These are phyloP conservation scores for Rhagium mordax DNA, from an alignment of 2,888 invertebrate species.

Conservation along the genomic window DNA sequence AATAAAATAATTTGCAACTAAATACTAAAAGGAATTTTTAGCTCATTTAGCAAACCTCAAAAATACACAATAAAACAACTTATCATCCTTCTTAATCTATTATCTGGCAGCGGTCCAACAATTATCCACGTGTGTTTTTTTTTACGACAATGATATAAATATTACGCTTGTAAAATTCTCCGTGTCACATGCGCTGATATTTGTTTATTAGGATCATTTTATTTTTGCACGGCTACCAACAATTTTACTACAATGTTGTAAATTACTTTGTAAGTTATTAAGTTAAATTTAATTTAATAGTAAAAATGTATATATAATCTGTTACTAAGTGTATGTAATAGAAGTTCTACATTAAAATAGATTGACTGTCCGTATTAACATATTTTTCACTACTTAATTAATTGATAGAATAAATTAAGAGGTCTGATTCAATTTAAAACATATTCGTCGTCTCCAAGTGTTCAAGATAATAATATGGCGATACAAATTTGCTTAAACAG, in stretches of 20 bases:
- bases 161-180: slow-evolving; percentile 29
- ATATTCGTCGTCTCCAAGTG: not conserved
- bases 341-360: not conserved
- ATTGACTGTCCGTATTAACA: not conserved
- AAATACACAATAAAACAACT: slow-evolving; percentile 25
- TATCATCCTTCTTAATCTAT: slow-evolving; percentile 29
- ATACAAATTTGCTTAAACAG: too few species aligned
- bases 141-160: slow-evolving; percentile 27
- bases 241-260: not conserved
- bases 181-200: slow-evolving; percentile 2
- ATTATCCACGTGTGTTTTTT: slow-evolving; percentile 34
- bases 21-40: slow-evolving; percentile 7
- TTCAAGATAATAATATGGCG: too few species aligned
- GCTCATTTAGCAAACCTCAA: slow-evolving; percentile 6
- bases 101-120: slow-evolving; percentile 32
- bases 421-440: not conserved
- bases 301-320: not conserved
- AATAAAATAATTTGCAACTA: not conserved
- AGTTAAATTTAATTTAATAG: not conserved
- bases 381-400: not conserved
- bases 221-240: not conserved
- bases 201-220: slow-evolving; percentile 1
- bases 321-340: not conserved
- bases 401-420: not conserved
- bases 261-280: not conserved